A percentile compares a stretch with the other conserved stretches of the same genome.
Conservation (phyloP, 2,113 vertebrate genomes). For the Oreochromis niloticus region DNA sequence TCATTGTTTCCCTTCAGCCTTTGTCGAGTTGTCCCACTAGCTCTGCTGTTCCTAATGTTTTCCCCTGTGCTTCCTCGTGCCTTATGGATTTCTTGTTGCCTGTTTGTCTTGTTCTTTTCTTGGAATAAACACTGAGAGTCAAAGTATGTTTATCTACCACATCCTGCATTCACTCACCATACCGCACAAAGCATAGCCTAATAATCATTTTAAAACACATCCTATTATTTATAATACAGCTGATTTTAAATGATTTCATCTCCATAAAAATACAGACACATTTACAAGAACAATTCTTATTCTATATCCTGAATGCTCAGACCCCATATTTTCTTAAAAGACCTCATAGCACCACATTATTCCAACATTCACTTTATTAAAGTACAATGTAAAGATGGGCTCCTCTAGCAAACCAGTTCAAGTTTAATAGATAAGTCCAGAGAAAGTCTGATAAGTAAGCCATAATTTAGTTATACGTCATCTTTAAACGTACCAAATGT, state of each 20-base stretch:
- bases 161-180: background rate
- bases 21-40: background rate
- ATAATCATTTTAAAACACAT: background rate
- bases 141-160: rapidly evolving
- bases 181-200: background rate
- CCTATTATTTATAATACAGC: background rate
- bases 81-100: background rate
- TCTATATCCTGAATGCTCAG: background rate
- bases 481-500: background rate
- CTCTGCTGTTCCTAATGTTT: background rate
- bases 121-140: background rate
- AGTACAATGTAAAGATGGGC: background rate
- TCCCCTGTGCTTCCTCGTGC: background rate
- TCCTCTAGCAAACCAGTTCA: background rate
- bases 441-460: background rate
- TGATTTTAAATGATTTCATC: background rate
- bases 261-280: rapidly evolving
- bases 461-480: background rate
- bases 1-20: background rate
- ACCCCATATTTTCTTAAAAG: rapidly evolving
- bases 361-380: background rate
- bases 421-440: background rate
- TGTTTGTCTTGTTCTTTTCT: background rate
- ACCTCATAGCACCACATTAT: background rate
- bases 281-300: background rate